Conservation (phyloP, 1,140 invertebrate genomes). For the Pygmarrhopalites habei region DNA sequence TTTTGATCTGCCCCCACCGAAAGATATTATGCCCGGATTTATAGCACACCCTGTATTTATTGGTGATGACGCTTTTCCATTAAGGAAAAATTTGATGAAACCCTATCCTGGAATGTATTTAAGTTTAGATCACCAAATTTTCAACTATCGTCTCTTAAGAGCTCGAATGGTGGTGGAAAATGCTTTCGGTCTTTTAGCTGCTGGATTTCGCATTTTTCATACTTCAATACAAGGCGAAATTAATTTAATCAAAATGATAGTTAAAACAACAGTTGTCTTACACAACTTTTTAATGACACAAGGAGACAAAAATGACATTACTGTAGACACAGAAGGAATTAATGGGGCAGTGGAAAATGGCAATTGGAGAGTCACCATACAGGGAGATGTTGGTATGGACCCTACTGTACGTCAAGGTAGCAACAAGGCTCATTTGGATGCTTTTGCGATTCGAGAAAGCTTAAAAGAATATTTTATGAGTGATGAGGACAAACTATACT, state of each 20-base stretch:
- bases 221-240: slow-evolving; percentile 9
- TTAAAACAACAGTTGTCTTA: no score
- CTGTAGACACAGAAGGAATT: not conserved
- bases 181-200: slow-evolving; percentile 48
- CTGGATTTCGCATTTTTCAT: slow-evolving; percentile 40
- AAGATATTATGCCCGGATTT: not conserved
- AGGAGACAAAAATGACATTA: not conserved
- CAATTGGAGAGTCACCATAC: no score
- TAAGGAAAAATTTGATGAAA: slow-evolving; percentile 28
- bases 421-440: no score
- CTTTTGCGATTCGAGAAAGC: no score
- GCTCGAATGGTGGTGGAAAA: slow-evolving; percentile 47
- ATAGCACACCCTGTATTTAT: slow-evolving; percentile 39
- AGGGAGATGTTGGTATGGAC: no score
- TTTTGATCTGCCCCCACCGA: slow-evolving; percentile 13
- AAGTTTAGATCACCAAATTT: not conserved
- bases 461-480: no score
- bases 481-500: no score
- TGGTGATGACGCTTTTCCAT: slow-evolving; percentile 38
- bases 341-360: no score
- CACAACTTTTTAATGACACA: no score
- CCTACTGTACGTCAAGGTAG: no score
- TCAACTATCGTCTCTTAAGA: slow-evolving; percentile 35
- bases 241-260: no score
- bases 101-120: slow-evolving; percentile 32